Evolutionary conservation across 2,113 vertebrate genomes (phyloP).

Genomic region (Tragelaphus strepsiceros): DNA sequence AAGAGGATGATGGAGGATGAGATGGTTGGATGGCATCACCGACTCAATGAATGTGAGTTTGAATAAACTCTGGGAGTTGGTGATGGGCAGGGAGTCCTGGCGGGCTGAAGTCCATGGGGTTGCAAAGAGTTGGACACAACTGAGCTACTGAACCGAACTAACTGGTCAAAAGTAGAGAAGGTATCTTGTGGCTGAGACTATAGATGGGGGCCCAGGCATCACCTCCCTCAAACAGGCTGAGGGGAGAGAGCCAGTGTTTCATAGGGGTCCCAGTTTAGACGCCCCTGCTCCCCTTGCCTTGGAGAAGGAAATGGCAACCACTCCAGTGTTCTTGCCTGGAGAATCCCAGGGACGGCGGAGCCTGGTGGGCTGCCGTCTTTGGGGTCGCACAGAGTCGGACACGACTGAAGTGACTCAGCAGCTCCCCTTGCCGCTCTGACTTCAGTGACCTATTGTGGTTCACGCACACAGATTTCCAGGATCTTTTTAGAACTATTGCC

Average conservation of each 20-base stretch:
- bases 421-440: rapidly evolving
- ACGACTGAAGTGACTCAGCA: no score
- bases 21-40: background rate
- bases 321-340: no score
- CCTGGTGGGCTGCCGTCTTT: no score
- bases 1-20: background rate
- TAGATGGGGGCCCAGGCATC: background rate
- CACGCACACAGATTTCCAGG: background rate
- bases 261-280: rapidly evolving
- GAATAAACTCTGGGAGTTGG: background rate
- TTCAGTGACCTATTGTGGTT: background rate
- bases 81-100: background rate
- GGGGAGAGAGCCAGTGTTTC: background rate
- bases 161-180: background rate
- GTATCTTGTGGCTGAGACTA: background rate
- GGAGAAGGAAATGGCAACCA: no score
- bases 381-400: no score
- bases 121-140: background rate
- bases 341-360: no score
- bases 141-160: background rate
- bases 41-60: background rate
- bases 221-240: background rate
- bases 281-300: rapidly evolving
- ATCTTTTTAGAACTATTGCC: background rate
- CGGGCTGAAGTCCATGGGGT: background rate